phyloP scores from a whole-genome alignment of 2,888 invertebrate genomes.

The Teleiodes luculella region DNA sequence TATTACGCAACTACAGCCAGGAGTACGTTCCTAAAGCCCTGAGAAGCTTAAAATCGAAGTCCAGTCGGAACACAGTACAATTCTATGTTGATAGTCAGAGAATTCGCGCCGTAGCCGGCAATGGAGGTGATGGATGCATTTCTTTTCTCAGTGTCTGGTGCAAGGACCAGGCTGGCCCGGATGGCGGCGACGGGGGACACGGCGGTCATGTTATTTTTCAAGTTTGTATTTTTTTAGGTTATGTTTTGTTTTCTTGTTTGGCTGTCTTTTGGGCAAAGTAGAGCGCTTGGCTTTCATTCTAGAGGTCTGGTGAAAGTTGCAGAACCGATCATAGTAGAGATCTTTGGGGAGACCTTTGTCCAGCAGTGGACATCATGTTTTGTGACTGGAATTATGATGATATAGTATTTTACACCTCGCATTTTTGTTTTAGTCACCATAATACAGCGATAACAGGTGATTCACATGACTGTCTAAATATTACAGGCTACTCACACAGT shows the following conservation, averaged over 20 bases:
- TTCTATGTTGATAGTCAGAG: conserved; percentile 85
- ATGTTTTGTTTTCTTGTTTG: background rate
- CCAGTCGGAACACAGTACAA: conserved; percentile 59
- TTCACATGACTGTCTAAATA: background rate
- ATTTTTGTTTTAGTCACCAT: too few relatives aligned
- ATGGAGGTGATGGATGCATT: conserved; percentile 95
- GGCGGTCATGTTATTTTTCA: conserved; percentile 95
- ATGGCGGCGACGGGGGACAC: conserved; percentile 97
- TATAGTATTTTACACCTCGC: too few relatives aligned
- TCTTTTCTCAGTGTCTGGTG: conserved; percentile 90
- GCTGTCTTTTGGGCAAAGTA: too few relatives aligned
- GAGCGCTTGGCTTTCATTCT: too few relatives aligned
- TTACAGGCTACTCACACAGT: conserved; percentile 80
- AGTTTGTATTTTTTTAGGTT: conserved; percentile 29
- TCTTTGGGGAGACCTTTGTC: too few relatives aligned
- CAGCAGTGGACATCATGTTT: too few relatives aligned
- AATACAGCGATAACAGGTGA: background rate
- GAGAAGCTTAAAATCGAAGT: conserved; percentile 63
- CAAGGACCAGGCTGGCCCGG: conserved; percentile 95
- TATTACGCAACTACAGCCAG: conserved; percentile 23
- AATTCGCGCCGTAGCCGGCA: conserved; percentile 86
- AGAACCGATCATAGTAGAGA: too few relatives aligned
- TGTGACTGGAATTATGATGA: too few relatives aligned
- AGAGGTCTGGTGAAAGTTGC: too few relatives aligned
- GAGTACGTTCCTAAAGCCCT: conserved; percentile 55